Base-by-base conservation (phyloP, 2,797 vertebrate species). In the Rhinogobio ventralis region DNA sequence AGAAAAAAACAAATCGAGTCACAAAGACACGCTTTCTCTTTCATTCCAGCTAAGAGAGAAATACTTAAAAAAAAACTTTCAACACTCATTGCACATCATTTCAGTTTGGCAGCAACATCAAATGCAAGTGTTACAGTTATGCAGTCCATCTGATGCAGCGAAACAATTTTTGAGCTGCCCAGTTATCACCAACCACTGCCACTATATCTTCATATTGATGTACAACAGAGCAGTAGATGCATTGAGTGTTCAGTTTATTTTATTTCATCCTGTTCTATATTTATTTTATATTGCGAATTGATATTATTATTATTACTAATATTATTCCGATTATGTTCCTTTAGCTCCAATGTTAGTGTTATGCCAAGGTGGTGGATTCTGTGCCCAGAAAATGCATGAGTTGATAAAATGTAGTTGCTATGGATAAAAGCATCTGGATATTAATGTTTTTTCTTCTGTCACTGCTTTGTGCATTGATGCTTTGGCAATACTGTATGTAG, bases 1-100 rank as follows among this genome's bases (percentile, higher is more conserved):
- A 82, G 86, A 82, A 30, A 71, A 86, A 78, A n/a, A 67, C 46
- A 73, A 62, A 79, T 53, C 82, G 51, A 87, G 25, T 68, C 33
- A 87, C 51, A 67, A 67, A 15, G 14, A 30, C 46, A 66, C 2
- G 33, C 9, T 49, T 82, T 62, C 25, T 64, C 6, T 15, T 64
- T 36, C 5, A 64, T 62, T 28, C 25, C 2, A 64, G 53, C 46
- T 73, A 7, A 82, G n/a, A 45, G 14, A 82, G 55, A 46, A 53
- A 68, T 36, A 11, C 45, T 49, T 14, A 15, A 2, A 36, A n/a
- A 30, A 23, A 79, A 11, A 5, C 23, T 5, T 23, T 67, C 3
- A 79, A 19, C 51, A 3, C 6, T 15, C 30, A n/a, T 9, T 57
- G 51, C 51, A 60, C 53, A 57, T 57, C 1, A 1, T 76, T 57